Percentiles rank a stretch among this genome's conserved stretches.
Evolutionary conservation across 2,797 vertebrate species (phyloP).

Genomic region (Borostomias antarcticus): DNA sequence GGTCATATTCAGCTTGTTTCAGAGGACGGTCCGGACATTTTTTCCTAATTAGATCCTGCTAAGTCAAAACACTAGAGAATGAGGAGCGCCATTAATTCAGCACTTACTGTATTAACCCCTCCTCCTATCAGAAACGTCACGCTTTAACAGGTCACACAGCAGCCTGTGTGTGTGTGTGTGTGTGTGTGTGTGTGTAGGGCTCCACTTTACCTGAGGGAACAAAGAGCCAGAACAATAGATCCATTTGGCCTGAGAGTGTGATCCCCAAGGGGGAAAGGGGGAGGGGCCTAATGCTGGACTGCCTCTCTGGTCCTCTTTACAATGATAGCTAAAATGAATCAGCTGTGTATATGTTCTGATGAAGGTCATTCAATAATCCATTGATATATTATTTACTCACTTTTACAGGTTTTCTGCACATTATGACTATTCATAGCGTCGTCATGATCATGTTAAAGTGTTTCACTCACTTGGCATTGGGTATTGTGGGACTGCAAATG

Average conservation of each 20-base stretch:
- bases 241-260: background rate
- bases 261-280: background rate
- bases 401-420: background rate
- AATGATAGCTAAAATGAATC: too few relatives aligned
- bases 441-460: background rate
- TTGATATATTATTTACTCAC: background rate
- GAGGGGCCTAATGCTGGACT: background rate
- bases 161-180: background rate
- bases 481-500: background rate
- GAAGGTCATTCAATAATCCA: background rate
- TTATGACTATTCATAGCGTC: background rate
- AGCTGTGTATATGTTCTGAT: background rate
- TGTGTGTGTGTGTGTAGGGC: background rate
- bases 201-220: background rate
- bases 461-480: background rate
- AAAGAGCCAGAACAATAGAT: background rate
- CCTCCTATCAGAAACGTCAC: too few relatives aligned
- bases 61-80: background rate
- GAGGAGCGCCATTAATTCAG: background rate
- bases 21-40: background rate
- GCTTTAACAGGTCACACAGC: too few relatives aligned
- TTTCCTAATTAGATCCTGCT: background rate
- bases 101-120: too few relatives aligned
- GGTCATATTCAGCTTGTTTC: background rate
- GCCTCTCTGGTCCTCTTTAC: too few relatives aligned